A percentile compares a stretch with the other conserved stretches of the same genome.
Conservation (phyloP, 2,113 vertebrate species). For the Pachypanchax playfairii region DNA sequence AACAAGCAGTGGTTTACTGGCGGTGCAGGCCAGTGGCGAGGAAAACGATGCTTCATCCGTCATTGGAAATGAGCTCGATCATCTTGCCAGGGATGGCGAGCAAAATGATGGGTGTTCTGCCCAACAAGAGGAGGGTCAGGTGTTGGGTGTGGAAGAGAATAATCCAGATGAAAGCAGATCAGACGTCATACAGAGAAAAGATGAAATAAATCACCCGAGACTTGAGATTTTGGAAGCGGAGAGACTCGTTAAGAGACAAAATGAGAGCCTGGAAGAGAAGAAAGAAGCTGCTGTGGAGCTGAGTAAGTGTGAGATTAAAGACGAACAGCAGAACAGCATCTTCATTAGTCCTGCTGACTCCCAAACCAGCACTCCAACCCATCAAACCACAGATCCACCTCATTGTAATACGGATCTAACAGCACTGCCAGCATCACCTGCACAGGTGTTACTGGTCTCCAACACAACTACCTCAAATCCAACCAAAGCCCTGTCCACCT, state of each 20-base stretch:
- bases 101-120: slow-evolving; percentile 20
- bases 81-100: slow-evolving; percentile 5
- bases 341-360: slow-evolving; percentile 23
- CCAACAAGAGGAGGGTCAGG: slow-evolving; percentile 16
- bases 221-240: slow-evolving; percentile 19
- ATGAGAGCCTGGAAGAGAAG: slow-evolving; percentile 20
- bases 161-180: slow-evolving; percentile 24
- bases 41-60: slow-evolving; percentile 36
- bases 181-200: slow-evolving; percentile 16
- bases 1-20: slow-evolving; percentile 11
- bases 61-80: slow-evolving; percentile 28
- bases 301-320: slow-evolving; percentile 16
- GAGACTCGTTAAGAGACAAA: slow-evolving; percentile 17
- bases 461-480: slow-evolving; percentile 75
- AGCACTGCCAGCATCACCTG: slow-evolving; percentile 33
- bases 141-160: slow-evolving; percentile 17
- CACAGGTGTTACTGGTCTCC: slow-evolving; percentile 43
- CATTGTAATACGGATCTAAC: slow-evolving; percentile 37
- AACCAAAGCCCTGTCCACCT: slow-evolving; percentile 60
- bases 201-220: slow-evolving; percentile 18
- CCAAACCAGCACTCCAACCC: slow-evolving; percentile 14
- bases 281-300: slow-evolving; percentile 31
- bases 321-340: slow-evolving; percentile 22
- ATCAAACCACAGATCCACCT: slow-evolving; percentile 34
- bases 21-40: slow-evolving; percentile 14